Base-by-base conservation (phyloP, 2,888 invertebrate genomes). In the Eupithecia centaureata region DNA sequence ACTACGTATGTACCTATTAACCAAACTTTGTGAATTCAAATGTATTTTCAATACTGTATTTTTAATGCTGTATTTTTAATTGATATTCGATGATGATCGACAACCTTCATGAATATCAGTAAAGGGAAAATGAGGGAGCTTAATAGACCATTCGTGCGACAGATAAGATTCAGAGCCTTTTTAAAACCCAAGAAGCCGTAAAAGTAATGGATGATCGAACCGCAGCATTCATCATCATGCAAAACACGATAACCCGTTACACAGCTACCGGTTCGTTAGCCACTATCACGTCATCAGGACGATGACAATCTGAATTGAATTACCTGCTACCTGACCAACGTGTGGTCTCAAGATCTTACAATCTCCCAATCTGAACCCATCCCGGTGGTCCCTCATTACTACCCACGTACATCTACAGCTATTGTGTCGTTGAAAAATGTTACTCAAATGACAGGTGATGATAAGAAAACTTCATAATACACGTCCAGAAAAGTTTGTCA, bases 301-400 rank as follows among this genome's bases (percentile, higher is more conserved):
- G 92, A 93, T 92, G 93, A 93, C 93, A 93, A 93, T 93, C 93
- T 89, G 86, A 88, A 91, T 93, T 90, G 90, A 92, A 92, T 91
- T 88, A 91, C 92, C 79, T 85, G 88, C 92, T 92, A 91, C 92
- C 91, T 91, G 91, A 84, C 89, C 84, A 86, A 84, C 86, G 92
- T 93, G 93, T 93, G 93, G 93, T 92, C 92, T 86, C 82, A 81
- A 83, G 81, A 90, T 90, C 88, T 85, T 83, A 84, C 89, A 90
- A 92, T 92, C 91, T 89, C 79, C 85, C 87, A 86, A 92, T 92
- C 92, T 91, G 82, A 77, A 77, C 73, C 82, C 82, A 78, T 81
- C 87, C 77, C 80, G 92, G 92, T 92, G 92, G 92, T 92, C 92
- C 86, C 88, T 90, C 90, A 91, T 92, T 92, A 92, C 86, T 82